Evolutionary conservation across 2,797 vertebrate genomes (phyloP).

Genomic region (Melanotaenia parkinsoni): DNA sequence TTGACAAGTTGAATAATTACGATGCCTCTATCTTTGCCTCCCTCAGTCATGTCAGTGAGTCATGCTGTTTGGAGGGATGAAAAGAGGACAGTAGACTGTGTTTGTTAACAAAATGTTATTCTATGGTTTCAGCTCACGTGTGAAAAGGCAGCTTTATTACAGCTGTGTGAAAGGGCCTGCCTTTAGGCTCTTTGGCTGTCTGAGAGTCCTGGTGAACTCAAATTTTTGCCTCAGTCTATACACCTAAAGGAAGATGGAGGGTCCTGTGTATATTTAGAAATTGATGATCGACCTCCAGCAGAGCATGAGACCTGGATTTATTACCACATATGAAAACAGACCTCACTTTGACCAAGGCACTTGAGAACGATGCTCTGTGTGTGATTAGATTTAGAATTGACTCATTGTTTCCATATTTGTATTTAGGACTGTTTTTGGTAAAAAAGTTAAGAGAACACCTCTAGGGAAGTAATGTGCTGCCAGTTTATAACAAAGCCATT

Average conservation of each 20-base stretch:
- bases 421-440: not conserved
- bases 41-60: not conserved
- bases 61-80: not conserved
- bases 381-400: not conserved
- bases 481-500: not conserved
- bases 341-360: not conserved
- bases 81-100: not conserved
- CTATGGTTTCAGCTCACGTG: not conserved
- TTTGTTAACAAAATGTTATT: not conserved
- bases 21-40: not conserved
- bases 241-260: conserved; percentile 4
- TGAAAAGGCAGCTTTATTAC: not conserved
- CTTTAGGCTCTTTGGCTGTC: not conserved
- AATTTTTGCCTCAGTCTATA: conserved; percentile 1
- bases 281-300: not conserved
- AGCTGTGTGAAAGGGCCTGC: not conserved
- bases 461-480: not conserved
- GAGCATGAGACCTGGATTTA: conserved; percentile 3
- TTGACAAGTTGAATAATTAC: not conserved
- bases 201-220: not conserved
- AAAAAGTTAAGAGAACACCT: not conserved
- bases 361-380: not conserved
- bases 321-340: not conserved
- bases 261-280: not conserved
- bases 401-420: not conserved